These are phyloP conservation scores for Penaeus indicus DNA, from an alignment of 1,140 invertebrate species.

Conservation along the genomic window DNA sequence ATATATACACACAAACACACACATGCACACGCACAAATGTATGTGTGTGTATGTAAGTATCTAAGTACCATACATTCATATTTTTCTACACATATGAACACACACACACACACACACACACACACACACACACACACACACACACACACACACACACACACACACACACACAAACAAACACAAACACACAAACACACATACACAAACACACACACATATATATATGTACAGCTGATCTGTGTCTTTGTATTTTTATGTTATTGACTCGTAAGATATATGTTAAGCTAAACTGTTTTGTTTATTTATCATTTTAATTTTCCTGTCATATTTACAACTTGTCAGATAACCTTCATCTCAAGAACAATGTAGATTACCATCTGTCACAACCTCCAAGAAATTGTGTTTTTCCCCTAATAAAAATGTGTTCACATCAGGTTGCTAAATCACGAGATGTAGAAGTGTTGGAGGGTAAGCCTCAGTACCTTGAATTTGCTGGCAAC, in stretches of 20 bases:
- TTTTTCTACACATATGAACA: too few relatives aligned
- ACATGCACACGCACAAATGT: too few relatives aligned
- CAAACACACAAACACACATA: too few relatives aligned
- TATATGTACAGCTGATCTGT: too few relatives aligned
- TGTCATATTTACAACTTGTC: neutral
- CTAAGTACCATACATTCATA: too few relatives aligned
- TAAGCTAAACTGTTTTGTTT: neutral
- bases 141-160: too few relatives aligned
- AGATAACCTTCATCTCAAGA: neutral
- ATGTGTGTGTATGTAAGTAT: slow-evolving; percentile 8
- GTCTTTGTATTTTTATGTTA: neutral
- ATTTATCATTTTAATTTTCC: neutral
- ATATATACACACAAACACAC: too few relatives aligned
- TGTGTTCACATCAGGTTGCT: slow-evolving; percentile 77
- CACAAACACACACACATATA: too few relatives aligned
- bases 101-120: too few relatives aligned
- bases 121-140: too few relatives aligned
- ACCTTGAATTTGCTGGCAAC: slow-evolving; percentile 98
- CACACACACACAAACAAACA: too few relatives aligned
- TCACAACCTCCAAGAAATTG: neutral
- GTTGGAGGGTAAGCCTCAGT: slow-evolving; percentile 94
- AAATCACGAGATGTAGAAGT: slow-evolving; percentile 98
- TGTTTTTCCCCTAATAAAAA: neutral
- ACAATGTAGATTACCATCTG: neutral
- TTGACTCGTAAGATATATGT: neutral